phyloP scores from a whole-genome alignment of 2,797 vertebrate species.

The Pangasius mekongensis region DNA sequence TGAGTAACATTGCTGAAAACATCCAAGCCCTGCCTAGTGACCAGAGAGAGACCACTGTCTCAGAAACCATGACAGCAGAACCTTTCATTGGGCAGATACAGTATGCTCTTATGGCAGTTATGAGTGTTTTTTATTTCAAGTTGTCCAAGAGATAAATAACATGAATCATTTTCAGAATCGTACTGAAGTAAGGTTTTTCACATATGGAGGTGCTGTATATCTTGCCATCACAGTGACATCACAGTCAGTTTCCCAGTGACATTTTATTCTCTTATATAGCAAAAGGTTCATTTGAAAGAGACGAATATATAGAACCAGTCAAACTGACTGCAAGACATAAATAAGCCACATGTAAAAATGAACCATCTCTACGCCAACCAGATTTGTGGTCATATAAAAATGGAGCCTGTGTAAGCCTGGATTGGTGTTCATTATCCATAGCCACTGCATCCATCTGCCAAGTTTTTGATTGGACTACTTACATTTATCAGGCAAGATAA shows the following conservation, averaged over 20 bases:
- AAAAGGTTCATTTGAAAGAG: not conserved
- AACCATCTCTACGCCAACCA: not conserved
- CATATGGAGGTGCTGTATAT: not conserved
- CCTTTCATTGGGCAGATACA: slow-evolving; percentile 25
- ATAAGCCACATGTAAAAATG: slow-evolving; percentile 1
- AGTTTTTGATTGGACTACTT: slow-evolving; percentile 21
- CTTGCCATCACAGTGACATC: not conserved
- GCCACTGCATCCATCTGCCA: not conserved
- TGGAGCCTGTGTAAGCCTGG: not conserved
- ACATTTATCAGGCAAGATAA: slow-evolving; percentile 23
- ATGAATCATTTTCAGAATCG: not conserved
- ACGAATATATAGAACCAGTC: not conserved
- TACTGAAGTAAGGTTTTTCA: not conserved
- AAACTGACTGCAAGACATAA: not conserved
- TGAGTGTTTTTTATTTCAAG: not conserved
- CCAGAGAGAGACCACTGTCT: slow-evolving; percentile 59
- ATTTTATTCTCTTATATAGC: not conserved
- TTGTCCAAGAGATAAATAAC: not conserved
- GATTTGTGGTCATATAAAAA: not conserved
- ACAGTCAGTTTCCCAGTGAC: not conserved
- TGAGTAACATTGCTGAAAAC: slow-evolving; percentile 48
- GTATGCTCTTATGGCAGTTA: not conserved
- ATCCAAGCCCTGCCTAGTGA: slow-evolving; percentile 62
- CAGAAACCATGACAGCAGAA: slow-evolving; percentile 67
- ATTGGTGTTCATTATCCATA: not conserved